Conservation (phyloP, 2,888 invertebrate species). For the Nomada ruficornis region DNA sequence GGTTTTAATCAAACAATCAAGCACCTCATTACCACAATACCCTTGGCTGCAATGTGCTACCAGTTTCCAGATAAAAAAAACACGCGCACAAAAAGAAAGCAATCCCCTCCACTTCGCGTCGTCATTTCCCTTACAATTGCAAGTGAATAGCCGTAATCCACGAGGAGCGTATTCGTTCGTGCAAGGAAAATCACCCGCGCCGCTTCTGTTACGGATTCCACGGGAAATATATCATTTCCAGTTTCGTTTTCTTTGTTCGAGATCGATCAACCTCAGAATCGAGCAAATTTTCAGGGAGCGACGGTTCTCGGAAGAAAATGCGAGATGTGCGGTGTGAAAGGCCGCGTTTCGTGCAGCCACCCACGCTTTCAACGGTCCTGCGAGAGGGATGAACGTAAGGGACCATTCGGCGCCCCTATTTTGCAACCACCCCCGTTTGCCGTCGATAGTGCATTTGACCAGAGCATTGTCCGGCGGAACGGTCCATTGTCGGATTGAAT, state of each 20-base stretch:
- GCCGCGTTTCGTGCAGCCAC: slow-evolving; percentile 65
- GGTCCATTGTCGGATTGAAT: slow-evolving; percentile 83
- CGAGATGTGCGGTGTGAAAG: slow-evolving; percentile 59
- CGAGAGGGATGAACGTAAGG: slow-evolving; percentile 44
- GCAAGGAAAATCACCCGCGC: slow-evolving; percentile 18
- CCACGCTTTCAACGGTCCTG: slow-evolving; percentile 65
- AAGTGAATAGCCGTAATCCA: background rate
- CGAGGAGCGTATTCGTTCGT: no score
- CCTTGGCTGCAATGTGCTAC: background rate
- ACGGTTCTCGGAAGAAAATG: slow-evolving; percentile 35
- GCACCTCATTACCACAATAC: slow-evolving; percentile 7
- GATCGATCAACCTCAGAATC: slow-evolving; percentile 37
- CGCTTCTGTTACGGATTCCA: background rate
- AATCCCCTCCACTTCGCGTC: no score
- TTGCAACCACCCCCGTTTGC: slow-evolving; percentile 69
- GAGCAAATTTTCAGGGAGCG: slow-evolving; percentile 32
- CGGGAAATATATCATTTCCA: slow-evolving; percentile 37
- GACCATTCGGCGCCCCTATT: slow-evolving; percentile 70
- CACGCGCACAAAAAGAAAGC: background rate
- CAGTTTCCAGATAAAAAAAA: background rate
- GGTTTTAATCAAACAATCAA: slow-evolving; percentile 30
- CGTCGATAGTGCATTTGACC: slow-evolving; percentile 79
- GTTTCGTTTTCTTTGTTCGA: background rate
- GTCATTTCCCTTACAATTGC: background rate
- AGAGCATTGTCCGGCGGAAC: slow-evolving; percentile 80